Evolutionary conservation across 2,888 invertebrate species (phyloP).

Genomic region (Spodoptera littoralis): DNA sequence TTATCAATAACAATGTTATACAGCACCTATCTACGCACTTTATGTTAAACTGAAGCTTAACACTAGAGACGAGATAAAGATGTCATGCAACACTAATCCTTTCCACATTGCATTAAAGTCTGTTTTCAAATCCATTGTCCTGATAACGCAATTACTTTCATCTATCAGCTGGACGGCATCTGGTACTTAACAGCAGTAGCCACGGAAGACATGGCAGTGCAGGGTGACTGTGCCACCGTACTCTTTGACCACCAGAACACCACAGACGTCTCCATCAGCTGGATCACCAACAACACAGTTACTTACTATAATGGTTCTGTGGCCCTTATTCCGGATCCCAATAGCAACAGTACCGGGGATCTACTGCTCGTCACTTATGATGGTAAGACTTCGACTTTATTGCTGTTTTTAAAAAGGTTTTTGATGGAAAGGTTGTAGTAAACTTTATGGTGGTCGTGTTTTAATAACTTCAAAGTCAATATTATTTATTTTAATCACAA

Average conservation of each 20-base stretch:
- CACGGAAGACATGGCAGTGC: conserved; percentile 73
- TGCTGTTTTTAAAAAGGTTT: too few species aligned
- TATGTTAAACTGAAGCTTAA: too few species aligned
- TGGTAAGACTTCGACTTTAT: conserved; percentile 61
- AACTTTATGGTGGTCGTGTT: too few species aligned
- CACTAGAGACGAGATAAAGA: too few species aligned
- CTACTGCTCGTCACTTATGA: conserved; percentile 77
- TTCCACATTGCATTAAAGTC: too few species aligned
- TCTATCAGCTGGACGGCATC: conserved; percentile 76
- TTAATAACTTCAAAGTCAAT: too few species aligned
- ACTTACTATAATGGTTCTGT: conserved; percentile 81
- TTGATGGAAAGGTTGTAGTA: too few species aligned
- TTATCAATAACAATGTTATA: too few species aligned
- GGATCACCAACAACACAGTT: conserved; percentile 79
- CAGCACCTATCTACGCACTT: too few species aligned
- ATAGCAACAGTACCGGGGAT: conserved; percentile 75
- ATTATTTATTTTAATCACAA: too few species aligned
- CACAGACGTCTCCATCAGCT: conserved; percentile 79
- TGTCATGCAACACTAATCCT: too few species aligned
- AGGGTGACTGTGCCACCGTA: conserved; percentile 80
- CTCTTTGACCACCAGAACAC: conserved; percentile 82
- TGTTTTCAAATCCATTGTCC: too few species aligned
- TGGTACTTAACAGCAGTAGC: conserved; percentile 81
- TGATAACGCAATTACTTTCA: neutral
- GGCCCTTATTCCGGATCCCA: conserved; percentile 72